These are phyloP conservation scores for Styela plicata DNA, from an alignment of 23 tunicate species.

Conservation along the genomic window DNA sequence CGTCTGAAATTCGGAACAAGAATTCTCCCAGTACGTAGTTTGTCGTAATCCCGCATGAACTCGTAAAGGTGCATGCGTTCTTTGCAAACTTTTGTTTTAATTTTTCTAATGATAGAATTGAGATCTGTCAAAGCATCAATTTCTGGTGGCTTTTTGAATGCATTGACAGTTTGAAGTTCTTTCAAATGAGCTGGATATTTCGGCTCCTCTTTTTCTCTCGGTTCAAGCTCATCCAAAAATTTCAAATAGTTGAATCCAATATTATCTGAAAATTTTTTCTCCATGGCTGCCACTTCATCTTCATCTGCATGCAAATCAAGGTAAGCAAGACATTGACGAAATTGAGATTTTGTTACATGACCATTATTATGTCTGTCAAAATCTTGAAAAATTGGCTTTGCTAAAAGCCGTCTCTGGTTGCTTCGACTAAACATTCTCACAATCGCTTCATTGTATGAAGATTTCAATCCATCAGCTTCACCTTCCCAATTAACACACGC, in stretches of 20 bases:
- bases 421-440: slow-evolving; percentile 65
- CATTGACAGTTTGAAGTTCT: slow-evolving; percentile 68
- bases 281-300: slow-evolving; percentile 63
- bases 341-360: slow-evolving; percentile 81
- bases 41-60: slow-evolving; percentile 92
- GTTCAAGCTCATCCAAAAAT: slow-evolving; percentile 65
- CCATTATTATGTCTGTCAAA: slow-evolving; percentile 90
- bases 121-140: slow-evolving; percentile 53
- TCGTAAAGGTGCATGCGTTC: slow-evolving; percentile 78
- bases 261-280: slow-evolving; percentile 55
- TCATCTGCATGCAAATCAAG: slow-evolving; percentile 80
- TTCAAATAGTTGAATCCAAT: slow-evolving; percentile 75
- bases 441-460: slow-evolving; percentile 58
- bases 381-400: slow-evolving; percentile 94
- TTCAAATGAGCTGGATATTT: slow-evolving; percentile 59
- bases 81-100: slow-evolving; percentile 63
- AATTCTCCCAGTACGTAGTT: slow-evolving; percentile 69
- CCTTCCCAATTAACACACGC: slow-evolving; percentile 34
- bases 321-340: slow-evolving; percentile 62
- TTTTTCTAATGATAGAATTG: slow-evolving; percentile 56
- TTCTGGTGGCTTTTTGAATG: slow-evolving; percentile 79
- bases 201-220: slow-evolving; percentile 37
- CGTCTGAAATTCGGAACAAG: slow-evolving; percentile 49
- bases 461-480: slow-evolving; percentile 15
- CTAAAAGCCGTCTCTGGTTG: slow-evolving; percentile 51